Evolutionary conservation across 2,797 vertebrate species (phyloP), one percentile per base, ranked within the genome.

Genomic region (Meriones psammophilus): DNA sequence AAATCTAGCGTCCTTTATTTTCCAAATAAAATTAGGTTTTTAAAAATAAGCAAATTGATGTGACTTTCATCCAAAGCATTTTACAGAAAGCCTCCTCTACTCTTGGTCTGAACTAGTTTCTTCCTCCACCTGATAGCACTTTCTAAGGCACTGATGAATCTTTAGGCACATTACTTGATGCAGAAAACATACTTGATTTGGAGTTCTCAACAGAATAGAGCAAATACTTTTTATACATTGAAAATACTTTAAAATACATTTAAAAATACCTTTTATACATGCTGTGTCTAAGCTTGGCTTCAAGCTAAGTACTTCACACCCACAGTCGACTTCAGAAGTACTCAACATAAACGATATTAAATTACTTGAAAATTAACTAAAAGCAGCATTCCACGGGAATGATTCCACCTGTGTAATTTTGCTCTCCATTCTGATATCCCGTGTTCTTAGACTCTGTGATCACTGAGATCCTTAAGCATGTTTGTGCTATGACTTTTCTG

Each of bases 221-320:
- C 36, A 79, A 88, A 54, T 13, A 22, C 3, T 22, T 12, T 30
- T 9, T 66, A 30, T 66, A 66, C 64, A 30, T 13, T 66, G 4
- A 66, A 66, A 66, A 28, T 28, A 28, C 18, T 24, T 28, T 28
- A 66, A 66, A 66, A 66, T 66, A 66, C 64, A 66, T 66, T 30
- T 66, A 17, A 66, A 66, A 66, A 66, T 66, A 66, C 26, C 26
- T 28, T 28, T 26, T 64, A 28, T 64, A 86, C 6, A 36, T 84
- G 62, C 8, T 85, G 1, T 22, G 28, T 74, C 10, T 76, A 79
- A 94, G 39, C 36, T 56, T 22, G 8, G 13, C 15, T 95, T 93
- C 30, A 94, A 95, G 91, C 92, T 46, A 92, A 95, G 20, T 74
- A 71, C 30, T 86, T 89, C 60, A 28, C 46, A 17, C n/a, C 33